Base-by-base conservation (phyloP, 2,113 vertebrate species). In the Alces alces region DNA sequence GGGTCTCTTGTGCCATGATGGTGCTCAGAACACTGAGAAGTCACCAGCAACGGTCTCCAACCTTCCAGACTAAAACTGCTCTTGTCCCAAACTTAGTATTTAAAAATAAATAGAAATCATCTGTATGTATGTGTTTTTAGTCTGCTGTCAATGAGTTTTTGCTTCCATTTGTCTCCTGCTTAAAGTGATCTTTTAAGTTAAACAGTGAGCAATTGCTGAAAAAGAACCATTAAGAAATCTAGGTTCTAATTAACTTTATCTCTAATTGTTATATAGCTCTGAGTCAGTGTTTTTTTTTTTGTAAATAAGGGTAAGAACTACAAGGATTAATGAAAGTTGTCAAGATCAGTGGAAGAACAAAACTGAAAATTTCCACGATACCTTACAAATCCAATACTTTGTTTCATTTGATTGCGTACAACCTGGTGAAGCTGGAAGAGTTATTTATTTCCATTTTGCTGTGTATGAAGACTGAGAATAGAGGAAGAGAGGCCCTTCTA, bases 251-350 rank as follows among this genome's bases (percentile, higher is more conserved):
- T 95, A 97, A 94, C 60, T 94, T 96, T 92, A 87, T 96, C 94
- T 96, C 83, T 97, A 92, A 97, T 97, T 89, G 60, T 97, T 93
- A 64, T 70, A 43, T 93, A 97, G 89, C 90, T 94, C 66, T 73
- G 83, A 97, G 92, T 98, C 88, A 88, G 64, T 83, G 23, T 92
- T 27, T 70, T 86, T 45, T 96, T 94, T 96, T 94, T 58, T 5
- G 86, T 90, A 91, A 97, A 92, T 57, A 91, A 76, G 78, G 60
- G 21, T 87, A 94, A 92, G 89, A 91, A 66, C 36, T 89, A 52
- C 54, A 87, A 96, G 97, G 96, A 95, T 98, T 97, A 97, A 97
- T 97, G 93, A 94, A 89, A 83, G 86, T 84, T 97, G 83, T 97
- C 93, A 95, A 95, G 78, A 87, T 70, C 28, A 16, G 66, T 70